A percentile compares a stretch with the other conserved stretches of the same genome.
Evolutionary conservation across 2,888 invertebrate species (phyloP).

Genomic region (Dryocosmus kuriphilus): DNA sequence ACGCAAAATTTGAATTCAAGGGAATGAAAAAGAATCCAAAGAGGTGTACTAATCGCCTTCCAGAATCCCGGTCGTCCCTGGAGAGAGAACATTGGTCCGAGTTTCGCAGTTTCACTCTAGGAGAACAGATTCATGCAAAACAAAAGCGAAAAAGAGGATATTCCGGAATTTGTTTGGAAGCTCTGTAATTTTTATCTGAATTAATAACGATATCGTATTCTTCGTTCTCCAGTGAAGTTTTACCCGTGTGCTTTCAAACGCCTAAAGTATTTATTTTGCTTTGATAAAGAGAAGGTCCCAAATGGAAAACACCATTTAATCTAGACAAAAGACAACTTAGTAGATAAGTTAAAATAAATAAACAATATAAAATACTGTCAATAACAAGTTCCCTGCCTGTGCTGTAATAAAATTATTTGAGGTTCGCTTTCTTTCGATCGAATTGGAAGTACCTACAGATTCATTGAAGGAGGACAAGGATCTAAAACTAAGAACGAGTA

Average conservation of each 20-base stretch:
- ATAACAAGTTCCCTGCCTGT: background rate
- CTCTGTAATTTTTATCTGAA: background rate
- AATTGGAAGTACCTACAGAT: background rate
- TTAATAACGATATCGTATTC: constrained; percentile 50
- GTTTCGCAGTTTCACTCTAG: background rate
- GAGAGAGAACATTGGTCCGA: background rate
- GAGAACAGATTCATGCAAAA: background rate
- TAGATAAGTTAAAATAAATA: background rate
- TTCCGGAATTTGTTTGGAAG: background rate
- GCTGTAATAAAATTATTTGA: background rate
- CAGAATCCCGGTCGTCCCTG: background rate
- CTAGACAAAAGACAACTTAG: background rate
- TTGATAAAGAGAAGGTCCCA: background rate
- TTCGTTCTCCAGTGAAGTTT: constrained; percentile 40
- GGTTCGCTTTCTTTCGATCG: constrained; percentile 32
- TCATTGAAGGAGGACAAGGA: background rate
- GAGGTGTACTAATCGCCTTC: background rate
- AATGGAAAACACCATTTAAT: background rate
- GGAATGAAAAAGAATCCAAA: background rate
- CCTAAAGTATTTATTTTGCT: background rate
- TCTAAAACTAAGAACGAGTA: constrained; percentile 36
- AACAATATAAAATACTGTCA: background rate
- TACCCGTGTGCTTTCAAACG: background rate
- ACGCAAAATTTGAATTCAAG: background rate
- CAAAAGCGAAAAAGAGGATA: background rate